Conservation (phyloP, 2,888 invertebrate genomes). For the Dione vanillae region DNA sequence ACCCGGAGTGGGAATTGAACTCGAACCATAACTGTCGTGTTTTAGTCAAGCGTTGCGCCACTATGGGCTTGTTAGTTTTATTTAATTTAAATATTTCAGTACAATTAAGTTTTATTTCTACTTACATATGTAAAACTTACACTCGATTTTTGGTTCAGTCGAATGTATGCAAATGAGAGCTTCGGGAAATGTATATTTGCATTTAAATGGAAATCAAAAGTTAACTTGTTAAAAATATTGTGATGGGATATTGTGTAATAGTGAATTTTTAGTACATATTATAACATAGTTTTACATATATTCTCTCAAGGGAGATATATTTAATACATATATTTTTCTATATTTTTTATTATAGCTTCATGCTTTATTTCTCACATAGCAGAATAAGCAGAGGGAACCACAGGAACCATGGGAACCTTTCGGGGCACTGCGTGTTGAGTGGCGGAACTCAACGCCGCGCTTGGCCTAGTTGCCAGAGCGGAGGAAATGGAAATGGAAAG, state of each 20-base stretch:
- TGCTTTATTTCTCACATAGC: too few species aligned
- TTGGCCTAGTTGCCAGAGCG: too few species aligned
- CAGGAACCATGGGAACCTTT: too few species aligned
- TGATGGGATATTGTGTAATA: not conserved
- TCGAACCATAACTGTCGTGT: too few species aligned
- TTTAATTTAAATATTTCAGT: not conserved
- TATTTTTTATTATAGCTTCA: too few species aligned
- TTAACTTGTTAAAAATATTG: slow-evolving; percentile 2
- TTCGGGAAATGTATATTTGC: not conserved
- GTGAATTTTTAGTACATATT: not conserved
- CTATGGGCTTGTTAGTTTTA: not conserved
- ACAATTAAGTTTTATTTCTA: not conserved
- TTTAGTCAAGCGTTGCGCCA: too few species aligned
- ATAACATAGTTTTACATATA: not conserved
- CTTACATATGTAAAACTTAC: not conserved
- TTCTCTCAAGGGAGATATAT: too few species aligned
- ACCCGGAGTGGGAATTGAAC: not conserved
- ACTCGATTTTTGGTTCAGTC: not conserved
- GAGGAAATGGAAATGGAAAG: too few species aligned
- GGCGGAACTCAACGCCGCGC: too few species aligned
- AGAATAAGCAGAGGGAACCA: too few species aligned
- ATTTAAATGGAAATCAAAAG: slow-evolving; percentile 19
- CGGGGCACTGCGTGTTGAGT: too few species aligned
- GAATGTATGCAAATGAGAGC: slow-evolving; percentile 12
- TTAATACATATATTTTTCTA: too few species aligned